Percentiles rank a stretch among this genome's conserved stretches.
Conservation (phyloP, 1,140 invertebrate genomes). For the Metopolophium dirhodum region DNA sequence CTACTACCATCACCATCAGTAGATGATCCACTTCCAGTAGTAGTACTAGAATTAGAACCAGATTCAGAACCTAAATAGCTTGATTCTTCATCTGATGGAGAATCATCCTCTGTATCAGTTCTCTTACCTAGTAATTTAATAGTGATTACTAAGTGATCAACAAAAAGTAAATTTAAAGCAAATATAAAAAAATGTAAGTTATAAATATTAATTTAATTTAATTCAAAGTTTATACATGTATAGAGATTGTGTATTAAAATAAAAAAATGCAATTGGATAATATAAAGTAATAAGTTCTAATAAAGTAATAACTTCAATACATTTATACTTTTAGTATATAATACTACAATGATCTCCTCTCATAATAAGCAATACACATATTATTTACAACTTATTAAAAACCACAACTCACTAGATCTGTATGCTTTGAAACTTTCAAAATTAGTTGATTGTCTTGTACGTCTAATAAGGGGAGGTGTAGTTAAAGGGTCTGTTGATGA, state of each 20-base stretch:
- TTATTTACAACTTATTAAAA: not conserved
- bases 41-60: conserved; percentile 30
- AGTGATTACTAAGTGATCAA: not conserved
- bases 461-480: conserved; percentile 17
- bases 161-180: not conserved
- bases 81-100: conserved; percentile 62
- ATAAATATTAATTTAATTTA: no score
- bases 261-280: not conserved
- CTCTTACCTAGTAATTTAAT: conserved; percentile 59
- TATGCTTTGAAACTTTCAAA: conserved; percentile 70
- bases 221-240: no score
- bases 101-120: conserved; percentile 63
- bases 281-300: no score
- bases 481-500: not conserved
- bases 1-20: conserved; percentile 47
- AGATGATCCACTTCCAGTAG: conserved; percentile 47
- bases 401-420: conserved; percentile 63
- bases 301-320: no score
- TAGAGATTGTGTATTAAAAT: not conserved
- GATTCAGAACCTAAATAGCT: conserved; percentile 59
- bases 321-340: no score
- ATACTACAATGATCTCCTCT: no score
- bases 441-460: conserved; percentile 62
- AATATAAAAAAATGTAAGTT: not conserved
- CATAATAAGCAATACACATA: no score